phyloP scores from a whole-genome alignment of 2,888 invertebrate species.

The Sisyra terminalis region DNA sequence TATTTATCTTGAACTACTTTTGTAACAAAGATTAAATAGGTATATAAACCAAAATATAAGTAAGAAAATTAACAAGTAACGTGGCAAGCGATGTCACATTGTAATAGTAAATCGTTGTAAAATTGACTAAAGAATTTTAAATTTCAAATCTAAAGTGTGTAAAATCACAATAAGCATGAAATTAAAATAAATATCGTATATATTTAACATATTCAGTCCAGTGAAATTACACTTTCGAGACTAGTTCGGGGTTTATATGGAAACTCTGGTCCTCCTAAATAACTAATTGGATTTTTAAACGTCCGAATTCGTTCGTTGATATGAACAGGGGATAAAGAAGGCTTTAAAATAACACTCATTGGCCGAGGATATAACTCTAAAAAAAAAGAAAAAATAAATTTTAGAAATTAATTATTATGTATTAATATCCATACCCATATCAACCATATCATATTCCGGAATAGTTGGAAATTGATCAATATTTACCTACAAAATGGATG shows the following conservation, averaged over 20 bases:
- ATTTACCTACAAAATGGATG: no score
- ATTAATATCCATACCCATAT: slow-evolving; percentile 1
- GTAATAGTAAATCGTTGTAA: no score
- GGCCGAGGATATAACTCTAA: slow-evolving; percentile 2
- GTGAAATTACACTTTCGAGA: slow-evolving; percentile 47
- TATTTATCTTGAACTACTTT: no score
- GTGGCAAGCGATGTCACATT: no score
- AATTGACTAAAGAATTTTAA: no score
- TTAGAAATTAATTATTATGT: background rate
- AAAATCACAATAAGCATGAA: no score
- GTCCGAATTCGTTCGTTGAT: slow-evolving; percentile 34
- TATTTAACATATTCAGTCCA: slow-evolving; percentile 30
- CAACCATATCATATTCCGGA: slow-evolving; percentile 3
- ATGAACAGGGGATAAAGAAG: slow-evolving; percentile 29
- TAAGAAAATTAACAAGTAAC: no score
- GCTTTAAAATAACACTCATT: slow-evolving; percentile 14
- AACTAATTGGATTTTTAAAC: slow-evolving; percentile 51
- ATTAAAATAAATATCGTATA: no score
- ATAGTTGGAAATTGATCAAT: slow-evolving; percentile 5
- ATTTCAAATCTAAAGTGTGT: no score
- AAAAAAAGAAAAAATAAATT: background rate
- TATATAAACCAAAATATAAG: no score
- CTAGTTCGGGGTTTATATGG: slow-evolving; percentile 34
- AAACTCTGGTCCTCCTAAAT: slow-evolving; percentile 46
- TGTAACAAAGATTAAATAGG: no score